Conservation (phyloP, 1,140 invertebrate genomes). For the Drepana arcuata region DNA sequence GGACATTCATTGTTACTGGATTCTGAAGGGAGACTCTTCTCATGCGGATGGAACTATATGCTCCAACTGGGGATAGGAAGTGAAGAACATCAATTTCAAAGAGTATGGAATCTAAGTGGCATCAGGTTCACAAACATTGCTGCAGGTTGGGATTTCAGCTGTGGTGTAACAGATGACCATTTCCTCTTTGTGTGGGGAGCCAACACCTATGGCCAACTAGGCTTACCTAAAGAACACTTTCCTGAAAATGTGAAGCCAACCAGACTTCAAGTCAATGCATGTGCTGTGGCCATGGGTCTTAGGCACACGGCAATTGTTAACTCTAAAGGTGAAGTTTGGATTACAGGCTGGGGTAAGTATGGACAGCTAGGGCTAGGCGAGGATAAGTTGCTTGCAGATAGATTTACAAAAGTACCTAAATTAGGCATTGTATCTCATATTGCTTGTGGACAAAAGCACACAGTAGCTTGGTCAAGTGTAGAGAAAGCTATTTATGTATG, state of each 20-base stretch:
- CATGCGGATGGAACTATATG: constrained; percentile 91
- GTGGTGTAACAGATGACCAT: constrained; percentile 76
- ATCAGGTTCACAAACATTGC: constrained; percentile 74
- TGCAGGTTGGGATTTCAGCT: constrained; percentile 82
- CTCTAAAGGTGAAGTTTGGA: constrained; percentile 73
- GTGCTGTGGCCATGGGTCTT: constrained; percentile 73
- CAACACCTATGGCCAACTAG: constrained; percentile 82
- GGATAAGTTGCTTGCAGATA: constrained; percentile 52
- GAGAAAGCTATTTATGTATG: constrained; percentile 76
- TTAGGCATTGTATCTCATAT: constrained; percentile 72
- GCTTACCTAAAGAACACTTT: constrained; percentile 71
- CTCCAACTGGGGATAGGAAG: constrained; percentile 80
- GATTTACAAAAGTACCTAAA: constrained; percentile 73
- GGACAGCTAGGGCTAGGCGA: constrained; percentile 77
- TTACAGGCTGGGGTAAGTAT: constrained; percentile 76
- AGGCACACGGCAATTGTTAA: constrained; percentile 80
- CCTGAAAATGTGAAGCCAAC: constrained; percentile 46
- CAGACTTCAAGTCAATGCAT: constrained; percentile 57
- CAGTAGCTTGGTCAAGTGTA: constrained; percentile 74
- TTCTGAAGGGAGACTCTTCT: constrained; percentile 78
- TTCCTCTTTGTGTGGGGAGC: constrained; percentile 83
- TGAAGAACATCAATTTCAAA: constrained; percentile 71
- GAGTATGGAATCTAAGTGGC: constrained; percentile 71
- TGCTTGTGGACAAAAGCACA: constrained; percentile 82
- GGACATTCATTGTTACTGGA: constrained; percentile 82